A percentile compares a stretch with the other conserved stretches of the same genome.
These are phyloP conservation scores for Macrosteles quadrilineatus DNA, from an alignment of 1,140 invertebrate genomes.

Conservation along the genomic window DNA sequence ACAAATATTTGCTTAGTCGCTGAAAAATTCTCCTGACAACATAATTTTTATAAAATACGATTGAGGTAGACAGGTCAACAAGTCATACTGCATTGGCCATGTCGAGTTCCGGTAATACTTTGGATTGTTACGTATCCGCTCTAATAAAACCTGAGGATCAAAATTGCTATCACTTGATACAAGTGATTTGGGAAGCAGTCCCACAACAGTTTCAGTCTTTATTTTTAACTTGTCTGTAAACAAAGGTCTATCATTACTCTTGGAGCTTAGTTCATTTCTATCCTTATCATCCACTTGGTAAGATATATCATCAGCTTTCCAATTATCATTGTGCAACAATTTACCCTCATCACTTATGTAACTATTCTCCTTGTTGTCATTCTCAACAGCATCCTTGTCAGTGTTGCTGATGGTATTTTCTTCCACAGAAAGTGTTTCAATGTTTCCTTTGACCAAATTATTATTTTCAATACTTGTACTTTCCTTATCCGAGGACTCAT, in stretches of 20 bases:
- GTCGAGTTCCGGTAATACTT: constrained; percentile 56
- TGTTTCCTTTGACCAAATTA: background rate
- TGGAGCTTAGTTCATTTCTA: constrained; percentile 46
- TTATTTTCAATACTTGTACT: too few relatives aligned
- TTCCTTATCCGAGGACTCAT: too few relatives aligned
- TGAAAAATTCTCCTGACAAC: constrained; percentile 66
- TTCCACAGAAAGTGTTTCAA: too few relatives aligned
- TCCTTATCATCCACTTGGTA: constrained; percentile 34
- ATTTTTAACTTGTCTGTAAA: constrained; percentile 44
- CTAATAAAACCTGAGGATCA: constrained; percentile 61
- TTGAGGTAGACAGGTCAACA: constrained; percentile 65
- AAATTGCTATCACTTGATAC: constrained; percentile 43
- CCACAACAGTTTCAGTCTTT: constrained; percentile 34
- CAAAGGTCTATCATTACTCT: constrained; percentile 46
- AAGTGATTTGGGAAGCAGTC: constrained; percentile 38
- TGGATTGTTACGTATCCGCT: constrained; percentile 59
- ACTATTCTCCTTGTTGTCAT: background rate
- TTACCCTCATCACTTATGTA: background rate
- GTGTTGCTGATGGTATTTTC: background rate
- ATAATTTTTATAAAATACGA: constrained; percentile 71
- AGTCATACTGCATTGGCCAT: constrained; percentile 56
- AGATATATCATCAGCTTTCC: constrained; percentile 31
- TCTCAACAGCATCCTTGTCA: background rate
- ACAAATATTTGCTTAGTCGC: too few relatives aligned
- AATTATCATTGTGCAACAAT: constrained; percentile 14